phyloP scores from a whole-genome alignment of 2,888 invertebrate genomes.

The Ormia ochracea region DNA sequence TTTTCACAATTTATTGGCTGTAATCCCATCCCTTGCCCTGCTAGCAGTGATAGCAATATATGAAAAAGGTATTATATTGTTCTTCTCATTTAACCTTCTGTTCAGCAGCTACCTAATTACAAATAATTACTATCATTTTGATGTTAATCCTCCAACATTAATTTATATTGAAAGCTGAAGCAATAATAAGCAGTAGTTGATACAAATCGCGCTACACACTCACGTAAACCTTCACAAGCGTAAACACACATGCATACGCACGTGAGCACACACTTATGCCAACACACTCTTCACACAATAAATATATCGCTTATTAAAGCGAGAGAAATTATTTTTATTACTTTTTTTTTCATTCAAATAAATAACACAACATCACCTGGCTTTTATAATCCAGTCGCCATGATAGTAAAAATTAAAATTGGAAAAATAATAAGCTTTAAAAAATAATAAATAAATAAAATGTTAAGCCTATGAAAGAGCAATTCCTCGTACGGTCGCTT shows the following conservation, averaged over 20 bases:
- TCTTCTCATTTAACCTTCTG: constrained; percentile 26
- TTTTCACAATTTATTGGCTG: background rate
- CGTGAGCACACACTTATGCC: background rate
- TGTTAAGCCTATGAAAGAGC: constrained; percentile 12
- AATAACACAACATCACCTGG: constrained; percentile 60
- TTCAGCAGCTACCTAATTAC: constrained; percentile 45
- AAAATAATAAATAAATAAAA: background rate
- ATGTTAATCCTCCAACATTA: constrained; percentile 61
- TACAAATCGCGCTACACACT: background rate
- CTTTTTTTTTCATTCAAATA: constrained; percentile 43
- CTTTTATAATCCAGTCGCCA: constrained; percentile 58
- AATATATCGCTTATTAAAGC: constrained; percentile 44
- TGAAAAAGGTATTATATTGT: constrained; percentile 28
- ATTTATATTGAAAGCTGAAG: constrained; percentile 61
- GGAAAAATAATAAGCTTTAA: constrained; percentile 56
- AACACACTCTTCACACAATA: background rate
- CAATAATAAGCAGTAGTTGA: constrained; percentile 37
- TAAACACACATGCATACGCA: background rate
- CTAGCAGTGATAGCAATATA: background rate
- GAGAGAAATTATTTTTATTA: background rate
- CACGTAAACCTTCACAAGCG: background rate
- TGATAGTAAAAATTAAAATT: constrained; percentile 45
- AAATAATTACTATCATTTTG: constrained; percentile 58
- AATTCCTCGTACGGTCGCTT: background rate
- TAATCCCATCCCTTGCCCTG: constrained; percentile 9